Evolutionary conservation across 2,113 vertebrate genomes (phyloP).

Genomic region (Pelecanus crispus): DNA sequence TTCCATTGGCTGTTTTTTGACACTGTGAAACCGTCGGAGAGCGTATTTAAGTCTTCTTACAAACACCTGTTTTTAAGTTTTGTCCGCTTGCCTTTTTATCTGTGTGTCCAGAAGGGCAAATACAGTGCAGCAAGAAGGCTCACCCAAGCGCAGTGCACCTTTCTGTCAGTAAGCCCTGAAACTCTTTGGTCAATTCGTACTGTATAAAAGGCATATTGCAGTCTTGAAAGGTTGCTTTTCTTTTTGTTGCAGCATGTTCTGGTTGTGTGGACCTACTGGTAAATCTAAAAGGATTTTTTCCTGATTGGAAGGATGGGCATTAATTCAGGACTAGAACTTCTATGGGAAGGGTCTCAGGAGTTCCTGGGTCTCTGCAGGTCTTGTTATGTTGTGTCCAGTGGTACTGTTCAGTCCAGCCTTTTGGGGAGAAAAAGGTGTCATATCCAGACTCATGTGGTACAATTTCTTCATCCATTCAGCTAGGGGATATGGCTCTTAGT

Average conservation of each 20-base stretch:
- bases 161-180: neutral
- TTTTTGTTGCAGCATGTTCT: neutral
- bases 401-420: neutral
- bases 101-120: neutral
- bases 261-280: neutral
- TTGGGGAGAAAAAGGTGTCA: neutral
- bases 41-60: neutral
- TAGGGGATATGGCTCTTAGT: conserved; percentile 93
- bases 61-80: neutral
- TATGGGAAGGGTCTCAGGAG: neutral
- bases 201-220: neutral
- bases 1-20: neutral
- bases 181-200: neutral
- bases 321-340: neutral
- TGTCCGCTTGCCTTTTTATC: neutral
- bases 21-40: neutral
- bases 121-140: neutral
- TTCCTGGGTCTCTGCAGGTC: neutral
- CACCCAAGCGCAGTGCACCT: neutral
- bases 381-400: neutral
- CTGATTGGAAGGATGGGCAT: neutral
- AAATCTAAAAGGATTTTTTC: neutral
- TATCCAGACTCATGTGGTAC: neutral
- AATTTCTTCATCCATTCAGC: conserved; percentile 64
- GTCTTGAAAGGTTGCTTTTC: neutral